Evolutionary conservation across 1,140 invertebrate genomes (phyloP), one percentile per base, ranked within the genome.

Genomic region (Zaprionus ornatus): DNA sequence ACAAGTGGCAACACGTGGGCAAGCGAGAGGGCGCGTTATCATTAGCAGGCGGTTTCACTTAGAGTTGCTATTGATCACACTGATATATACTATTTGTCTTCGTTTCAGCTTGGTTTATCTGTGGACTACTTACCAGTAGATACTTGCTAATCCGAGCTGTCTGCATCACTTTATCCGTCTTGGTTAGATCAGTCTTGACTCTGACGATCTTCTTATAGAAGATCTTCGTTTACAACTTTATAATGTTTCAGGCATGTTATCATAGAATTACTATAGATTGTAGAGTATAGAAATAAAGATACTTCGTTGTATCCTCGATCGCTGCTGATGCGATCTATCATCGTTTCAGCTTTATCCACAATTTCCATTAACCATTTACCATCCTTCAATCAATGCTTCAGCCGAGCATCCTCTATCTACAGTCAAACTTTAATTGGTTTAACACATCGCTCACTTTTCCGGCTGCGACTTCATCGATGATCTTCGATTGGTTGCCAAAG

Each of bases 1-100:
- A 74, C 71, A 74, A 74, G 71, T 74, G 71, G 27, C 29, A 69
- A 69, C 71, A 74, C 71, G 65, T 74, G 71, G 71, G 57, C 71
- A 55, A 68, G 48, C 17, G 40, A n/a, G 29, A 32, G 29, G 40
- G 40, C 40, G 40, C 5, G 40, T 17, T 45, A 45, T 45, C n/a
- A 45, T 45, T 17, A 45, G 40, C 40, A 5, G 37, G 15, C 37
- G 17, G 17, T 1, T n/a, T 45, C n/a, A 17, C 40, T 45, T 17
- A 17, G 0, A 45, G n/a, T n/a, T 40, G 37, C 37, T 40, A 40
- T 2, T n/a, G 37, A 40, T 40, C 37, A n/a, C 5, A 40, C 15
- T 40, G 2, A 5, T 15, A 40, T 40, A 40, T 15, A 40, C 37
- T 15, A n/a, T n/a, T 7, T 40, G 37, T 40, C 15, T n/a, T 1